Evolutionary conservation across 2,888 invertebrate genomes (phyloP).

Genomic region (Drosophila atripex): DNA sequence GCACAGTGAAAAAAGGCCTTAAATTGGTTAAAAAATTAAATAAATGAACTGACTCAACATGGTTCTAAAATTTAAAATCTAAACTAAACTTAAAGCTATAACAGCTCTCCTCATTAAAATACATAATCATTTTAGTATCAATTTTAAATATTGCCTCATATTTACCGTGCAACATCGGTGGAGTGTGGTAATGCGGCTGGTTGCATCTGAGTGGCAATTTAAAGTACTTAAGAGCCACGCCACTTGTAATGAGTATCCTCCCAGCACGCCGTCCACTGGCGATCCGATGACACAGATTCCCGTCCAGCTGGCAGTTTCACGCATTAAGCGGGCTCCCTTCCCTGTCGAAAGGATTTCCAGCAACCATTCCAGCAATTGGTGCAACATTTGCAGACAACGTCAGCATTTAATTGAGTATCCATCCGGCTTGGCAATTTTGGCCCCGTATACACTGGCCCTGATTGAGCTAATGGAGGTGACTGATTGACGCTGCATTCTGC

Average conservation of each 20-base stretch:
- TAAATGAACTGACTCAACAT: too few relatives aligned
- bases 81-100: not conserved
- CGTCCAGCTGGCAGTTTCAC: conserved; percentile 35
- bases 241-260: conserved; percentile 65
- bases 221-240: conserved; percentile 59
- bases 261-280: conserved; percentile 29
- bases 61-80: not conserved
- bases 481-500: conserved; percentile 16
- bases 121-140: not conserved
- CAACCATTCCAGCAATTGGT: conserved; percentile 40
- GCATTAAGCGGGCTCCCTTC: conserved; percentile 11
- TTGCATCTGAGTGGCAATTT: conserved; percentile 43
- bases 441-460: conserved; percentile 29
- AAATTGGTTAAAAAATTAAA: not conserved
- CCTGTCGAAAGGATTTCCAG: conserved; percentile 28
- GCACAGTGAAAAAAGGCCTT: conserved; percentile 9
- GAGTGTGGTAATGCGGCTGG: conserved; percentile 24
- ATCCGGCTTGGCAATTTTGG: conserved; percentile 13
- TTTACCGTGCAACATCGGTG: conserved; percentile 6
- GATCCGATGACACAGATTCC: conserved; percentile 64
- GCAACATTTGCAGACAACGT: conserved; percentile 23
- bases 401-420: conserved; percentile 47
- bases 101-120: not conserved
- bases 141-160: not conserved
- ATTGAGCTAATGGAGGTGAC: conserved; percentile 70